phyloP scores from a whole-genome alignment of 2,888 invertebrate species.

The Drosophila mercatorum region DNA sequence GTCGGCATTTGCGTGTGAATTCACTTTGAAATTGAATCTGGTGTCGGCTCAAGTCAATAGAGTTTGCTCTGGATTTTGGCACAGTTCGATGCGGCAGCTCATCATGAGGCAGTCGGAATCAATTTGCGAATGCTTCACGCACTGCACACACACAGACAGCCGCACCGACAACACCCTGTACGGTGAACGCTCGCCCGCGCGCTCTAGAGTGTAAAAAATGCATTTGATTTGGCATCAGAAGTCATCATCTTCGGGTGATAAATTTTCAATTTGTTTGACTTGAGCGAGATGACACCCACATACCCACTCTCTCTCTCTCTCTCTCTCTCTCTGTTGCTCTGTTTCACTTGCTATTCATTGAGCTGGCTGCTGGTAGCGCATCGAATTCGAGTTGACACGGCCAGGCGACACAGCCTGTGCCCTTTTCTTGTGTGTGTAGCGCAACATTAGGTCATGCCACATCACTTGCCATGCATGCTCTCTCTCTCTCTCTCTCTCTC shows the following conservation, averaged over 20 bases:
- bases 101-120: constrained; percentile 64
- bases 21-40: constrained; percentile 75
- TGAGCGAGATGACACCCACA: constrained; percentile 62
- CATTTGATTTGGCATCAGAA: constrained; percentile 69
- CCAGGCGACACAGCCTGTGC: constrained; percentile 48
- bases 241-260: constrained; percentile 75
- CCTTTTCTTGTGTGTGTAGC: constrained; percentile 69
- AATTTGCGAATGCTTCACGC: constrained; percentile 73
- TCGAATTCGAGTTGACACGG: constrained; percentile 69
- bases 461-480: constrained; percentile 42
- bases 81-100: constrained; percentile 36
- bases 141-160: constrained; percentile 5
- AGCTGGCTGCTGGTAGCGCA: constrained; percentile 67
- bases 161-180: not conserved
- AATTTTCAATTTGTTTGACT: constrained; percentile 78
- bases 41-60: constrained; percentile 17
- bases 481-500: constrained; percentile 10
- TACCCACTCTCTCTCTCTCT: not conserved
- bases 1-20: constrained; percentile 80
- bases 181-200: not conserved
- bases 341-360: constrained; percentile 22
- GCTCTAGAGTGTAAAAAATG: constrained; percentile 67
- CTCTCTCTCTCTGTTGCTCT: not conserved
- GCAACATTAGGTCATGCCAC: constrained; percentile 77
- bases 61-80: constrained; percentile 44